These are phyloP conservation scores for Spizaetus ornatus DNA, from an alignment of 2,113 vertebrate species.

Conservation along the genomic window DNA sequence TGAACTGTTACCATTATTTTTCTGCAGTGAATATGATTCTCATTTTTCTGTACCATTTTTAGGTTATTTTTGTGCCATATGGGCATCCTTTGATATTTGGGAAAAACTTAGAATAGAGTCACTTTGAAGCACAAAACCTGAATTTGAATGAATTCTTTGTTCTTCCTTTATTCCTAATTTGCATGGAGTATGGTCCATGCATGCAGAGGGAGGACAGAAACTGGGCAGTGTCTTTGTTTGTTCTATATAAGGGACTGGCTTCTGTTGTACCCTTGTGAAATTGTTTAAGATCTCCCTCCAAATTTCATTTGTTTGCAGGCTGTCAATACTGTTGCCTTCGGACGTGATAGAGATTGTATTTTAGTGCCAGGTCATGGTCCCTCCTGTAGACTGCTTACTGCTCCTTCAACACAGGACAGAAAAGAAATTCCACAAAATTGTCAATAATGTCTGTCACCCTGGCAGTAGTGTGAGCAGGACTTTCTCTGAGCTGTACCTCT, in stretches of 20 bases:
- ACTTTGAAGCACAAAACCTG: neutral
- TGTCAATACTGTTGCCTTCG: neutral
- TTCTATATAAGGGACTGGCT: neutral
- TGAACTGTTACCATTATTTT: conserved; percentile 30
- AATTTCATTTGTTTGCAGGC: neutral
- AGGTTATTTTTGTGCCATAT: conserved; percentile 30
- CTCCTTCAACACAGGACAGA: neutral
- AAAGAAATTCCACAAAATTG: neutral
- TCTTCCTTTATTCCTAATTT: neutral
- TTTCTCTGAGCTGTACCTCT: neutral
- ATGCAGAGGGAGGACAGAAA: neutral
- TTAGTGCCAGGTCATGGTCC: neutral
- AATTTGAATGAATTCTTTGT: neutral
- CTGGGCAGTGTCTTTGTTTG: neutral
- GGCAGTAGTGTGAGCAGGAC: neutral
- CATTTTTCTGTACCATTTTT: conserved; percentile 28
- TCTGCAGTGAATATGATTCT: neutral
- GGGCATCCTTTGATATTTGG: conserved; percentile 7
- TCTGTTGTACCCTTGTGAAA: neutral
- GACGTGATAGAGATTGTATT: neutral
- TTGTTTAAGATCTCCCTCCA: neutral
- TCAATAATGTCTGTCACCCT: neutral
- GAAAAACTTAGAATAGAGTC: conserved; percentile 14
- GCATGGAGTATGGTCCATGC: neutral
- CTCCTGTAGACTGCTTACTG: neutral